Evolutionary conservation across 1,140 invertebrate genomes (phyloP).

Genomic region (Nomia melanderi): DNA sequence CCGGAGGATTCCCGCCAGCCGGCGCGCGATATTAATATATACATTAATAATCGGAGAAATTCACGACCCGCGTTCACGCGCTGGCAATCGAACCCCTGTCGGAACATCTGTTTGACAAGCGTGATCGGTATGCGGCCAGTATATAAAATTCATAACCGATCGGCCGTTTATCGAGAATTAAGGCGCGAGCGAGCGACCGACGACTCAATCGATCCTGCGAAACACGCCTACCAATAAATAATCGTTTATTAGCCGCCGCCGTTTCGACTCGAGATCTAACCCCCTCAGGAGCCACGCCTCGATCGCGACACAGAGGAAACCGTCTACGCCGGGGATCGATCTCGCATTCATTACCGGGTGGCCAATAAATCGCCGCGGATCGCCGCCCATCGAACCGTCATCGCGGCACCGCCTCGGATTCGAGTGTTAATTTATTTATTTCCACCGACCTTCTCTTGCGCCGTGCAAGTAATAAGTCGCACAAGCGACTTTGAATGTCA

Average conservation of each 20-base stretch:
- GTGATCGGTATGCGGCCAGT: neutral
- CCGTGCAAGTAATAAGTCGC: slow-evolving; percentile 19
- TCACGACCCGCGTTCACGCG: neutral
- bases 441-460: neutral
- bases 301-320: slow-evolving; percentile 6
- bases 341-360: slow-evolving; percentile 8
- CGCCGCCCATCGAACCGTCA: slow-evolving; percentile 22
- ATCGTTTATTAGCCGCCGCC: slow-evolving; percentile 35
- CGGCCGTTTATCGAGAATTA: slow-evolving; percentile 8
- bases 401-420: neutral
- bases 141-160: slow-evolving; percentile 45
- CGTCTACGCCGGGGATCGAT: slow-evolving; percentile 19
- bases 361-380: slow-evolving; percentile 34
- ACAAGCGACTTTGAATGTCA: slow-evolving; percentile 43
- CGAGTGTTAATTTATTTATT: slow-evolving; percentile 38
- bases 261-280: slow-evolving; percentile 26
- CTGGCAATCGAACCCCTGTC: neutral
- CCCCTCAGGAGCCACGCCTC: slow-evolving; percentile 38
- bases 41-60: neutral
- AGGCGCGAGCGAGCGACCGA: slow-evolving; percentile 5
- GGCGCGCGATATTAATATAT: neutral
- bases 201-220: slow-evolving; percentile 43
- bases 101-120: slow-evolving; percentile 25
- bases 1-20: neutral
- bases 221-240: slow-evolving; percentile 52